Evolutionary conservation across 2,113 vertebrate species (phyloP), one percentile per base, ranked within the genome.

Genomic region (Athene noctua): DNA sequence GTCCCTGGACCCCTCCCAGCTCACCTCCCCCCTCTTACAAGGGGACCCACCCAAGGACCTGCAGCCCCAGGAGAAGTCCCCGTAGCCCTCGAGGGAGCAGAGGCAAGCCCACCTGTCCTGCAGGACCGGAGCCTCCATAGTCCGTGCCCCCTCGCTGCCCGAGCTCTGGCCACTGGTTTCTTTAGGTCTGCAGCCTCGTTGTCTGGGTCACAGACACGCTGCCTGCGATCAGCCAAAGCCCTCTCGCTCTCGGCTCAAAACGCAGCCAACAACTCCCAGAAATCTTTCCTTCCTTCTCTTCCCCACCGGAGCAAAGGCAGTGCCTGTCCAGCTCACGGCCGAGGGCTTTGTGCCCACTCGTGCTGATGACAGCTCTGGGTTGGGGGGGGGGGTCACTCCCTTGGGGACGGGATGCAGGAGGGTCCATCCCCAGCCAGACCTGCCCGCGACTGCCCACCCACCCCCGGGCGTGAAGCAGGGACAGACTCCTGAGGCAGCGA

Each of bases 401-500:
- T 3, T 5, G 34, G 32, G 34, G 67, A 20, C 18, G 11, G 73
- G 25, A 23, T 12, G 14, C 47, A 44, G 65, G 15, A 32, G 3
- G 1, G 11, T 12, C 18, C 8, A 10, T 21, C 40, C 14, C 13
- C 63, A 67, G 51, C 19, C 72, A 66, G 29, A 23, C 26, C 57
- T 10, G 58, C 11, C 73, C 2, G 14, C 2, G 6, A 6, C 2
- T 25, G 44, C 57, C 52, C 36, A 3, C 47, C 25, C 74, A 2
- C 3, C 36, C 0, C 11, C 0, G 1, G 12, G 13, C 8, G 14
- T 1, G 11, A 5, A 15, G 6, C 22, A 1, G 1, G 32, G 49
- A 46, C 44, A 46, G 16, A 46, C 44, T 46, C 16, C 44, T 8
- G 44, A 46, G 44, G 44, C 16, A 7, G 17, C 44, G 17, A 46